Evolutionary conservation across 2,113 vertebrate species (phyloP).

Genomic region (Xenus cinereus): DNA sequence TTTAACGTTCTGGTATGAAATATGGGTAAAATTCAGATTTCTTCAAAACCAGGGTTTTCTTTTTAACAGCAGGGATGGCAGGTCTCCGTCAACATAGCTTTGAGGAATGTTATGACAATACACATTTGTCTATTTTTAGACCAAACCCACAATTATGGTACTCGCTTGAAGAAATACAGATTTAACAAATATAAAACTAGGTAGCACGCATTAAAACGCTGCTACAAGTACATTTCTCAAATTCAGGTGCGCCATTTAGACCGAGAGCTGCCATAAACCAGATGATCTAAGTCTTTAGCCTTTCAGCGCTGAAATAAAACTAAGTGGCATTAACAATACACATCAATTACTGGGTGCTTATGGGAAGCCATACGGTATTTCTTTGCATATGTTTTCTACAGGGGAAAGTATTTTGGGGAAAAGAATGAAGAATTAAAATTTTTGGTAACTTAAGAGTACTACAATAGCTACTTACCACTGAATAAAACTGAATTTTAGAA

Average conservation of each 20-base stretch:
- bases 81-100: not conserved
- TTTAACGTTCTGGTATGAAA: accelerated
- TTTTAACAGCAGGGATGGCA: not conserved
- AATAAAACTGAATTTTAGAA: not conserved
- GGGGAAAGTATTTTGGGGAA: not conserved
- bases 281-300: not conserved
- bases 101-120: not conserved
- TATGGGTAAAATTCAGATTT: not conserved
- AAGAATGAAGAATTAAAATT: not conserved
- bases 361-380: not conserved
- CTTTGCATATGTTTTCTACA: not conserved
- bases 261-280: not conserved
- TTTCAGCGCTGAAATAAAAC: not conserved
- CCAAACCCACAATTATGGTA: not conserved
- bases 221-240: not conserved
- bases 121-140: not conserved
- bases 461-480: not conserved
- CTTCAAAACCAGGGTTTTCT: not conserved
- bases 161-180: not conserved
- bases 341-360: not conserved
- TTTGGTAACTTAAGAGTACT: not conserved
- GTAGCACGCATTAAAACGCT: not conserved
- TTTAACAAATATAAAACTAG: not conserved
- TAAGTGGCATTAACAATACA: not conserved
- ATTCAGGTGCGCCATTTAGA: not conserved